These are phyloP conservation scores for Hippocampus mohnikei DNA, from an alignment of 2,113 vertebrate genomes.

Conservation along the genomic window DNA sequence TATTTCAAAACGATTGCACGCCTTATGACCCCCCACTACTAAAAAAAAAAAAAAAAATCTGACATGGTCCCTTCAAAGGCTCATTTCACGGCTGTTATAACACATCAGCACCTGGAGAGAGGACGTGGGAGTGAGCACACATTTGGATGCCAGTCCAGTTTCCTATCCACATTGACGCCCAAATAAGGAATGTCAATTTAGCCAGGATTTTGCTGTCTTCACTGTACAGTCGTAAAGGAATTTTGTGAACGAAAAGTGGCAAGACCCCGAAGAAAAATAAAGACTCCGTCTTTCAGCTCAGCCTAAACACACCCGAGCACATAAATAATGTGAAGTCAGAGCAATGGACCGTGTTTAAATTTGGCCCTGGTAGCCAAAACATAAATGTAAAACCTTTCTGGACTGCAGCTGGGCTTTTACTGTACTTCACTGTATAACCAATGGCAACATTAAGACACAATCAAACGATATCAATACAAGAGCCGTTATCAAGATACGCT, in stretches of 20 bases:
- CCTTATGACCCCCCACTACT: not conserved
- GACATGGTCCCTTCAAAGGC: not conserved
- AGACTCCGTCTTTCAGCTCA: not conserved
- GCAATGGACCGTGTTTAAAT: not conserved
- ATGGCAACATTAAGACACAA: not conserved
- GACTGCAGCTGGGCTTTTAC: not conserved
- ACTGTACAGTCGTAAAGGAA: not conserved
- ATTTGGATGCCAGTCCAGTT: not conserved
- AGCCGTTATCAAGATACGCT: not conserved
- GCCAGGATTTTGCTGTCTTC: not conserved
- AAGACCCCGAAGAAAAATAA: not conserved
- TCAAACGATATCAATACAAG: not conserved
- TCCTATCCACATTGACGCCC: constrained; percentile 8
- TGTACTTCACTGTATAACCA: not conserved
- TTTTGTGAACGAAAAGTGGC: not conserved
- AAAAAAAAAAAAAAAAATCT: not conserved
- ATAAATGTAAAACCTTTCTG: not conserved
- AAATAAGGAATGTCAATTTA: constrained; percentile 10
- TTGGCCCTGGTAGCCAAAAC: constrained; percentile 3
- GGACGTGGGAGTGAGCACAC: not conserved
- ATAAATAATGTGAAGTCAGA: constrained; percentile 4
- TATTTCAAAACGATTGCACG: not conserved
- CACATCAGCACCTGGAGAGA: constrained; percentile 4
- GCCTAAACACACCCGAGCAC: constrained; percentile 2
- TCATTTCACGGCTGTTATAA: constrained; percentile 6